Percentiles rank a stretch among this genome's conserved stretches.
phyloP scores from a whole-genome alignment of 2,888 invertebrate species.

The Craniophora ligustri region DNA sequence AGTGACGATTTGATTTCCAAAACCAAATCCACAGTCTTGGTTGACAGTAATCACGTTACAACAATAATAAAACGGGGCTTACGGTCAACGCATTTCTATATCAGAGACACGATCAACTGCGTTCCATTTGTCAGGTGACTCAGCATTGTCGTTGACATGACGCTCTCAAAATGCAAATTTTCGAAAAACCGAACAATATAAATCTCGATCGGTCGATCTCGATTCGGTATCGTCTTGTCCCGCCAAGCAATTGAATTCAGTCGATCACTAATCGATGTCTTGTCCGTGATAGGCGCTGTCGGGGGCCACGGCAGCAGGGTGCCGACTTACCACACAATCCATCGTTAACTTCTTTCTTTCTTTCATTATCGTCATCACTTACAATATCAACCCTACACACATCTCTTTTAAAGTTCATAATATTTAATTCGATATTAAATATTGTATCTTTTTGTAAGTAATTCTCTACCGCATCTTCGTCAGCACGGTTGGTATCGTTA shows the following conservation, averaged over 20 bases:
- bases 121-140: slow-evolving; percentile 87
- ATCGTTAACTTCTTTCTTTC: slow-evolving; percentile 88
- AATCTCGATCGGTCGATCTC: slow-evolving; percentile 83
- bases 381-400: slow-evolving; percentile 81
- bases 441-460: slow-evolving; percentile 83
- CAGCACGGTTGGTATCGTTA: slow-evolving; percentile 71
- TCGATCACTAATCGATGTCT: slow-evolving; percentile 89
- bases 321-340: slow-evolving; percentile 89
- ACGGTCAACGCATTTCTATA: slow-evolving; percentile 86
- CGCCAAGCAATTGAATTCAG: slow-evolving; percentile 88
- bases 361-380: slow-evolving; percentile 82
- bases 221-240: slow-evolving; percentile 86
- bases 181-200: slow-evolving; percentile 85
- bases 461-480: slow-evolving; percentile 87
- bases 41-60: slow-evolving; percentile 86
- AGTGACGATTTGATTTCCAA: slow-evolving; percentile 68
- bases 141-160: slow-evolving; percentile 87
- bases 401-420: slow-evolving; percentile 74
- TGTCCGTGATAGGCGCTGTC: slow-evolving; percentile 88
- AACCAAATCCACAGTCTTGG: slow-evolving; percentile 69
- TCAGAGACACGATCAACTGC: slow-evolving; percentile 81
- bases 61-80: slow-evolving; percentile 84
- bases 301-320: slow-evolving; percentile 88
- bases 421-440: slow-evolving; percentile 75
- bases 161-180: slow-evolving; percentile 88